Evolutionary conservation across 2,113 vertebrate genomes (phyloP), one percentile per base, ranked within the genome.

Genomic region (Craseonycteris thonglongyai): DNA sequence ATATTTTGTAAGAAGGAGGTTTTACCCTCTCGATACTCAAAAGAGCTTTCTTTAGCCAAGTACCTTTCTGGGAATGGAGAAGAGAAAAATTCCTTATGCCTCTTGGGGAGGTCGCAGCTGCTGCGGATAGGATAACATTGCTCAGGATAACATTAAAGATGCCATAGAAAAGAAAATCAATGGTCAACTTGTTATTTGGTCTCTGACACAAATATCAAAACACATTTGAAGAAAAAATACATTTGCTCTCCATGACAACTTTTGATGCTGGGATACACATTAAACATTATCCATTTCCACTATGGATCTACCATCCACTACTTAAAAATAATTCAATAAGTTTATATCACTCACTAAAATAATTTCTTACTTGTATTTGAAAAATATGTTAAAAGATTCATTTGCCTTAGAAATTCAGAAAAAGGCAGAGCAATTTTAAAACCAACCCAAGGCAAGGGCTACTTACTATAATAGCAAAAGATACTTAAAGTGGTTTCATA

Each of bases 381-480:
- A 83, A 51, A 93, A 40, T 85, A 59, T 59, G 33, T 45, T 49
- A 54, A 79, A 93, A 93, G 42, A 90, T 2, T 10, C n/a, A 85
- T 87, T 91, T 93, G 45, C 63, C 74, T 47, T 87, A 38, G n/a
- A 88, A 80, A 56, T 45, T 94, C 5, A 19, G 40, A 84, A 56
- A 86, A 58, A 65, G 22, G n/a, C 0, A 87, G 11, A 79, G 91
- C 12, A 72, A 74, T 93, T 95, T 93, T 94, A 54, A 88, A 88
- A 86, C 16, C 56, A 93, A 94, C 45, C 12, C 30, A 89, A 71
- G 11, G 5, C 1, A 3, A 40, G 15, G 10, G 11, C 49, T 95
- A 81, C 88, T 85, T 61, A 90, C 26, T 63, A 72, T 6, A 81
- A 42, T 0, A 87, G 61, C 22, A 75, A 76, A 91, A 49, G 13